Conservation (phyloP, 2,888 invertebrate species). For the Nomada ferruginata region DNA sequence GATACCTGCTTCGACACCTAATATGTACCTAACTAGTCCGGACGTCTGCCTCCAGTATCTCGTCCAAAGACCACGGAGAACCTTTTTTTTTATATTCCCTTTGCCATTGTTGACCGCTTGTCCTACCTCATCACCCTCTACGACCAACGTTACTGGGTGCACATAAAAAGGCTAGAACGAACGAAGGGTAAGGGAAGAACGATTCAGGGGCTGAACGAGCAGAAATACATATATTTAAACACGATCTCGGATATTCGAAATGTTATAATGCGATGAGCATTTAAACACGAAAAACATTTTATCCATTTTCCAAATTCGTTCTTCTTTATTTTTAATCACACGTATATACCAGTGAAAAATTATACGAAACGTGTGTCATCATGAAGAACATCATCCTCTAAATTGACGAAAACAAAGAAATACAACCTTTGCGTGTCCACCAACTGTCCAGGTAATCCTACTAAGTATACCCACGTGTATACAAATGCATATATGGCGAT, state of each 20-base stretch:
- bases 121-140: constrained; percentile 49
- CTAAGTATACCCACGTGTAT: constrained; percentile 6
- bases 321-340: too few relatives aligned
- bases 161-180: constrained; percentile 5
- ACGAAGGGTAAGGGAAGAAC: constrained; percentile 5
- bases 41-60: constrained; percentile 53
- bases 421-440: neutral
- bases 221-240: neutral
- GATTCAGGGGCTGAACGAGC: neutral
- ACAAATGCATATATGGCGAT: neutral
- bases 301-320: too few relatives aligned
- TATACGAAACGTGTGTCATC: too few relatives aligned
- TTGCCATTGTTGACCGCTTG: constrained; percentile 60
- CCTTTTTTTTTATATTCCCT: constrained; percentile 56
- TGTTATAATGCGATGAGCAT: neutral
- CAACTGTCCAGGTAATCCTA: constrained; percentile 37
- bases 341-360: too few relatives aligned
- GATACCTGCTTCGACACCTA: constrained; percentile 70
- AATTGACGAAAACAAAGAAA: constrained; percentile 22
- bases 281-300: too few relatives aligned
- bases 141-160: constrained; percentile 13
- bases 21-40: constrained; percentile 70
- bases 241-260: neutral
- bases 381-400: constrained; percentile 16
- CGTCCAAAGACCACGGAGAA: constrained; percentile 34